Evolutionary conservation across 2,797 vertebrate genomes (phyloP).

Genomic region (Molossus molossus): DNA sequence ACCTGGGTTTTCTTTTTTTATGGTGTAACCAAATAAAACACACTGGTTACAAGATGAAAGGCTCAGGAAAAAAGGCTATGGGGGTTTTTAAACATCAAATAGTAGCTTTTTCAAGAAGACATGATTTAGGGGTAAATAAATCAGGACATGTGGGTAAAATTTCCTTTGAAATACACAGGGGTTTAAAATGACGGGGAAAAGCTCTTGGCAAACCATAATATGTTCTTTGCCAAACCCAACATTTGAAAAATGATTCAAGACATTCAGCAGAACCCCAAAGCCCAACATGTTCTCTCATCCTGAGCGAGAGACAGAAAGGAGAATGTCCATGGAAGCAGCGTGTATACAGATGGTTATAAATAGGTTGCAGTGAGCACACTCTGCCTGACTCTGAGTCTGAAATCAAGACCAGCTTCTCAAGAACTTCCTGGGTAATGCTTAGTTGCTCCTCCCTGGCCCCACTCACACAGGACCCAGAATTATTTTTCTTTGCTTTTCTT

Average conservation of each 20-base stretch:
- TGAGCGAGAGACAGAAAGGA: not conserved
- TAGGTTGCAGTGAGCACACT: not conserved
- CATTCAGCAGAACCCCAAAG: slow-evolving; percentile 39
- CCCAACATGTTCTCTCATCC: not conserved
- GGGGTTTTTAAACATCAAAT: slow-evolving; percentile 57
- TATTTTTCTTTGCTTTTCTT: not conserved
- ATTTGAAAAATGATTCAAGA: slow-evolving; percentile 63
- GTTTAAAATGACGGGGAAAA: slow-evolving; percentile 49
- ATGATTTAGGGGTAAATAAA: slow-evolving; percentile 73
- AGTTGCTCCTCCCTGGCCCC: not conserved
- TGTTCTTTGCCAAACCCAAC: slow-evolving; percentile 66
- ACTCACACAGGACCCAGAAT: not conserved
- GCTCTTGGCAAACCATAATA: slow-evolving; percentile 57
- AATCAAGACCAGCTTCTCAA: slow-evolving; percentile 18
- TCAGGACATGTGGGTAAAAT: slow-evolving; percentile 62
- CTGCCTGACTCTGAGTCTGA: not conserved
- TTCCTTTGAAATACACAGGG: slow-evolving; percentile 67
- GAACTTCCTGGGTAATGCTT: not conserved
- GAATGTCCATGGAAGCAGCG: not conserved
- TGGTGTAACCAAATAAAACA: slow-evolving; percentile 40
- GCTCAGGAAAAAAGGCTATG: not conserved
- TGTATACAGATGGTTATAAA: not conserved
- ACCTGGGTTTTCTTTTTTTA: not conserved
- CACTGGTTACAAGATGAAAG: slow-evolving; percentile 45
- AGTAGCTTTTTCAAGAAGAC: slow-evolving; percentile 51